phyloP scores from a whole-genome alignment of 2,797 vertebrate species.

The Eospalax fontanierii region DNA sequence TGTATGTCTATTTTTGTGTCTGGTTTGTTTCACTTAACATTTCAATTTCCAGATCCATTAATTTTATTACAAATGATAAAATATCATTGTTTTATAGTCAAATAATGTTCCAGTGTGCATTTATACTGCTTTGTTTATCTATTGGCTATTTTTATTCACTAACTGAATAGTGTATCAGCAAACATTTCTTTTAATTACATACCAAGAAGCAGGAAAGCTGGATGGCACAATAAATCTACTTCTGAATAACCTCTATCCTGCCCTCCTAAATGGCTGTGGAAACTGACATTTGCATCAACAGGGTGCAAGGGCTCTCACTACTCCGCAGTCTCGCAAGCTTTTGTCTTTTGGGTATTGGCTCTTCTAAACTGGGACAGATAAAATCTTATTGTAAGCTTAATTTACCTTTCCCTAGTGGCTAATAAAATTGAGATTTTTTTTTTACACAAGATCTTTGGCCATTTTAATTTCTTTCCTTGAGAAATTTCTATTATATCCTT shows the following conservation, averaged over 20 bases:
- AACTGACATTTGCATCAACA: not conserved
- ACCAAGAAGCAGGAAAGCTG: not conserved
- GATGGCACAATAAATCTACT: not conserved
- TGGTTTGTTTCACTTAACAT: not conserved
- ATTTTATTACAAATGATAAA: not conserved
- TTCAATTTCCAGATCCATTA: not conserved
- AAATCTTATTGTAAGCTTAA: too few species aligned
- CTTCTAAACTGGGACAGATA: not conserved
- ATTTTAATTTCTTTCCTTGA: not conserved
- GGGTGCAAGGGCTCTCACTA: too few species aligned
- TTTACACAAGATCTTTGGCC: too few species aligned
- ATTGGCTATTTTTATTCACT: too few species aligned
- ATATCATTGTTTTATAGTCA: not conserved
- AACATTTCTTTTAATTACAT: not conserved
- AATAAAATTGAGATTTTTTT: too few species aligned
- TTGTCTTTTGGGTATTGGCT: not conserved
- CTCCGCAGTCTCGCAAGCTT: too few species aligned
- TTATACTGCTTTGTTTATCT: not conserved
- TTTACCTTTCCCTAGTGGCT: too few species aligned
- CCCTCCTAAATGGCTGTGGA: not conserved
- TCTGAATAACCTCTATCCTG: not conserved
- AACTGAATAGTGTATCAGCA: not conserved
- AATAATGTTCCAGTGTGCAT: not conserved
- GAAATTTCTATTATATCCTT: not conserved
- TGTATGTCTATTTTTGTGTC: not conserved